A percentile compares a stretch with the other conserved stretches of the same genome.
Conservation (phyloP, 2,797 vertebrate genomes). For the Takifugu rubripes region DNA sequence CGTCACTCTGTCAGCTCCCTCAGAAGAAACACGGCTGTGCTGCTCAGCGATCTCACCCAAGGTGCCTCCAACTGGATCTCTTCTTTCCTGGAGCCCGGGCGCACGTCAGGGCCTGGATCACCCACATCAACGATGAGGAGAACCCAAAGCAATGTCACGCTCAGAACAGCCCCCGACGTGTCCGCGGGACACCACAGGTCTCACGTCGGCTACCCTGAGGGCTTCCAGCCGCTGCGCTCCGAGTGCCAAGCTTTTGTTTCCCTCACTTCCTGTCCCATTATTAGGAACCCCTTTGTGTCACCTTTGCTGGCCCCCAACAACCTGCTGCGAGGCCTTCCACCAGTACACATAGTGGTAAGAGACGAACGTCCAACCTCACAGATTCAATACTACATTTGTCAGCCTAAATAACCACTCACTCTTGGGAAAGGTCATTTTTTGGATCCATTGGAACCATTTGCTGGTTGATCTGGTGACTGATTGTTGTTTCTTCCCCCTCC, state of each 20-base stretch:
- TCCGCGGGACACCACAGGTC: fast-evolving
- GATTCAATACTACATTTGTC: no score
- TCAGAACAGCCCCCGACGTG: neutral
- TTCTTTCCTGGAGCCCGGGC: slow-evolving; percentile 72
- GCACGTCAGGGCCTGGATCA: slow-evolving; percentile 11
- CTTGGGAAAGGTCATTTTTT: no score
- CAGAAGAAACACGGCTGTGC: slow-evolving; percentile 76
- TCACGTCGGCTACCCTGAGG: slow-evolving; percentile 70
- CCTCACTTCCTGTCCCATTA: slow-evolving; percentile 72
- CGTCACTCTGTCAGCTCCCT: slow-evolving; percentile 69
- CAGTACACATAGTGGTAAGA: slow-evolving; percentile 87
- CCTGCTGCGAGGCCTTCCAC: slow-evolving; percentile 81
- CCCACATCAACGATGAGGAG: neutral
- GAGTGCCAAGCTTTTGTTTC: slow-evolving; percentile 59
- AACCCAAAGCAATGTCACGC: neutral
- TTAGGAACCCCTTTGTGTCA: slow-evolving; percentile 87
- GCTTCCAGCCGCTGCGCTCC: slow-evolving; percentile 81
- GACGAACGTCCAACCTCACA: neutral
- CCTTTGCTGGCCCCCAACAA: slow-evolving; percentile 80
- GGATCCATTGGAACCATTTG: no score
- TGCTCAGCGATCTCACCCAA: slow-evolving; percentile 78
- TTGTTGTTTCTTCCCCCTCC: neutral
- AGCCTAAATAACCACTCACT: no score
- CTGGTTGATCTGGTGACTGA: no score
- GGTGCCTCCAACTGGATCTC: slow-evolving; percentile 84